Evolutionary conservation across 2,113 vertebrate genomes (phyloP), one percentile per base, ranked within the genome.

Genomic region (Gymnobelideus leadbeateri): DNA sequence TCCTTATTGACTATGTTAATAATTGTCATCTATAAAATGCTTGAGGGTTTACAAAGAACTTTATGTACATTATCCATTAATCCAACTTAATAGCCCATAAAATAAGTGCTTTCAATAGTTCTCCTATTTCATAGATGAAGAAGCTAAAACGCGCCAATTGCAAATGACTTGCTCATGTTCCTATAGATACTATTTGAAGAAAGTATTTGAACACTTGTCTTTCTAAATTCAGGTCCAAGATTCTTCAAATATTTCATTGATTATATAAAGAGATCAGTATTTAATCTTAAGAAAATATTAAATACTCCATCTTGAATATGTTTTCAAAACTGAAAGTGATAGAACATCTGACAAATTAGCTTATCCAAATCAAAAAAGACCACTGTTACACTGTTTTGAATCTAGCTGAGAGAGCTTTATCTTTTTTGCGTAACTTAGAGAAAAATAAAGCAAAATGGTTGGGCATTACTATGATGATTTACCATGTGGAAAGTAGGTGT

Each of bases 301-400:
- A 5, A 61, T 92, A 5, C 52, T 94, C 2, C 92, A n/a, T 90
- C 90, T 84, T 53, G 52, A 57, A 91, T 46, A 6, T 0, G 46
- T 47, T 94, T 91, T 92, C 94, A 31, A 95, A 57, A 91, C 25
- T 21, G 23, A n/a, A 51, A 50, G 47, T 90, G 90, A 53, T 90
- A 51, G 52, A 91, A 50, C 25, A 90, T 3, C 92, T 19, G 53
- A 91, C 43, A 92, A 90, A 93, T 77, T 47, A 26, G 57, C 89
- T 92, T 92, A 93, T 37, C 61, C 37, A 51, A 46, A 9, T 53
- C 9, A 47, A 16, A 26, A 10, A 94, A 57, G 53, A 7, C 61
- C 8, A 51, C 51, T 52, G 28, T 91, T 90, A 54, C 91, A 21
- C 16, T 43, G 89, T 25, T 57, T 93, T 37, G 28, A 93, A 8